Conservation (phyloP, 1,140 invertebrate genomes). For the Panagrolaimus sp. region DNA sequence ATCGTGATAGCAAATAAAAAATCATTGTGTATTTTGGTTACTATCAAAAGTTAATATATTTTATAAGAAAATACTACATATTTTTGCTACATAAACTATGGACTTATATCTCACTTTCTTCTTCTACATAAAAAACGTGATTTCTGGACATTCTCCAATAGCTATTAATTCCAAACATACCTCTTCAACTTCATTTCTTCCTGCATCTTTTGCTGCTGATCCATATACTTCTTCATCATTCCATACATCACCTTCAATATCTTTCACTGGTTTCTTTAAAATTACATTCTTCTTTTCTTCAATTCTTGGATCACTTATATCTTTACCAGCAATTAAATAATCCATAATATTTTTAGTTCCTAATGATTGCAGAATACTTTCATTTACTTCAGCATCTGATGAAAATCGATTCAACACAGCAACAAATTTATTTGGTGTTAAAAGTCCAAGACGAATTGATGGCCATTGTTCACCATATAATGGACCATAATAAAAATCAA, state of each 20-base stretch:
- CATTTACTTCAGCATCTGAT: slow-evolving; percentile 25
- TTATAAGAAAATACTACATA: too few species aligned
- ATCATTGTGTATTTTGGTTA: too few species aligned
- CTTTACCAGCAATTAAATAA: background rate
- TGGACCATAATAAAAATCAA: slow-evolving; percentile 82
- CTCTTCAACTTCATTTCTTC: background rate
- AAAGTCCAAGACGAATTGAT: slow-evolving; percentile 72
- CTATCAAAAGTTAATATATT: too few species aligned
- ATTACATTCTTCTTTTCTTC: background rate
- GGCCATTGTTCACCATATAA: slow-evolving; percentile 75
- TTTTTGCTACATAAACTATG: too few species aligned
- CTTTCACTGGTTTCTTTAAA: background rate
- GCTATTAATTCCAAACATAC: background rate
- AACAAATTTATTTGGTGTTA: slow-evolving; percentile 69
- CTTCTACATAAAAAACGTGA: too few species aligned
- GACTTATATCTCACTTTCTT: too few species aligned
- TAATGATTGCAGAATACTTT: slow-evolving; percentile 22
- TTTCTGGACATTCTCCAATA: too few species aligned
- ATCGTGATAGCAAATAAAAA: too few species aligned
- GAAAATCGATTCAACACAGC: slow-evolving; percentile 53
- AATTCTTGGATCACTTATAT: background rate
- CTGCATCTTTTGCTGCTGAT: background rate
- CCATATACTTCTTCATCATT: background rate
- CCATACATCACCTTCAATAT: background rate
- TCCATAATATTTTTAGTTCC: slow-evolving; percentile 8